These are phyloP conservation scores for Entelurus aequoreus DNA, from an alignment of 2,113 vertebrate species.

Conservation along the genomic window DNA sequence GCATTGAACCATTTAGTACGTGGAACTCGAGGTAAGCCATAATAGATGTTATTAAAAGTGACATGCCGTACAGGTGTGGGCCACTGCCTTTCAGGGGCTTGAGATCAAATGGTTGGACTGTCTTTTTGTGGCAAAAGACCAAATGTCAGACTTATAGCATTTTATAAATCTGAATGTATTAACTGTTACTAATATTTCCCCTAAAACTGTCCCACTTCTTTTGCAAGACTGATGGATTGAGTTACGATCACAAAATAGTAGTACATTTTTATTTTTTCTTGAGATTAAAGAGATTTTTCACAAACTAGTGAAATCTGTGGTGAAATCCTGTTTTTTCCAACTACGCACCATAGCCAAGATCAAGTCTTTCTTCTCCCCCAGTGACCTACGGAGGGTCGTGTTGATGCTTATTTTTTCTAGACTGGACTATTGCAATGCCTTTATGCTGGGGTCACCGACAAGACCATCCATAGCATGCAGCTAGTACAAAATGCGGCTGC, in stretches of 20 bases:
- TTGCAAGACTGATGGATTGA: neutral
- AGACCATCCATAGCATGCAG: no score
- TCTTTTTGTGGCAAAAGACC: conserved; percentile 29
- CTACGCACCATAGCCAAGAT: no score
- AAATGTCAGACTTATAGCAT: conserved; percentile 5
- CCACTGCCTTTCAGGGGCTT: conserved; percentile 25
- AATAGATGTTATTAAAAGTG: conserved; percentile 38
- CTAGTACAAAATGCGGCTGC: no score
- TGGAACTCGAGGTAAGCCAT: conserved; percentile 5
- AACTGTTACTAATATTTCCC: neutral
- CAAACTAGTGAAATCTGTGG: no score
- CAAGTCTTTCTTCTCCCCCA: no score
- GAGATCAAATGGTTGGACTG: conserved; percentile 29
- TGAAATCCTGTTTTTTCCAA: no score
- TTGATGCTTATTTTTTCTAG: no score
- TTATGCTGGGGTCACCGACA: no score
- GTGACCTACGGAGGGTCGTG: no score
- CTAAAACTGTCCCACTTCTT: conserved; percentile 3
- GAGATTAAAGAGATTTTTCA: no score
- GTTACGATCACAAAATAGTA: neutral
- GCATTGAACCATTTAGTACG: neutral
- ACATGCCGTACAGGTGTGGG: conserved; percentile 22
- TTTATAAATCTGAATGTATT: no score
- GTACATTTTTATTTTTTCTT: neutral
- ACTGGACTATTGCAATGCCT: no score